Base-by-base conservation (phyloP, 2,888 invertebrate species). In the Dioctria rufipes region DNA sequence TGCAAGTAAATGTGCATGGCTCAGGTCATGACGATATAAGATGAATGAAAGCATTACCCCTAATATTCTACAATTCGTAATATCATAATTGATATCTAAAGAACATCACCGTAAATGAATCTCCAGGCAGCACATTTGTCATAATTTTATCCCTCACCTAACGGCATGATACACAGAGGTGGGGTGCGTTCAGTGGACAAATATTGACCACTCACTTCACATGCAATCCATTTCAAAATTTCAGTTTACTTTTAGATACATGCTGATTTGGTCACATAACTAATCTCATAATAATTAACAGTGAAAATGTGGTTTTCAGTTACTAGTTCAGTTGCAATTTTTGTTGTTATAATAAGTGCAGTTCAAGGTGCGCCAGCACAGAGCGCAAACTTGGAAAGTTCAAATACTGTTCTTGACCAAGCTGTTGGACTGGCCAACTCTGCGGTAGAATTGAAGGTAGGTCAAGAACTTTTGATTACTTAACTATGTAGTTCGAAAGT, bases 361-460 rank as follows among this genome's bases (percentile, higher is more conserved):
- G 25, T 40, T 9, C 51, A 6, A 25, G 54, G 60, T 3, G 61
- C 75, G 2, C 60, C 75, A 25, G 75, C 25, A n/a, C 60, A 58
- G 9, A 25, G 6, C 2, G 9, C 43, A n/a, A 75, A 40, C 60
- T 75, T 60, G 2, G 46, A 40, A 13, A 42, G 54, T 43, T 60
- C 75, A 42, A 78, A 63, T n/a, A 9, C 49, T 65, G 65, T 78
- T 46, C 78, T 78, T 39, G 51, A 78, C 39, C 63, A 63, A 43
- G 61, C 65, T 37, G 65, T 39, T n/a, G 63, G 78, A 11, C 13
- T 78, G 5, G 65, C 61, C 3, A 78, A 9, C 51, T 63, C 78
- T 37, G 78, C 63, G 3, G 78, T 78, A 25, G 78, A 78, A 39
- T 40, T 78, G 49, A 78, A 78, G 78, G 78, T 78, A 51, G 78